Conservation (phyloP, 1,140 invertebrate species). For the Leptonema lineaticorne region DNA sequence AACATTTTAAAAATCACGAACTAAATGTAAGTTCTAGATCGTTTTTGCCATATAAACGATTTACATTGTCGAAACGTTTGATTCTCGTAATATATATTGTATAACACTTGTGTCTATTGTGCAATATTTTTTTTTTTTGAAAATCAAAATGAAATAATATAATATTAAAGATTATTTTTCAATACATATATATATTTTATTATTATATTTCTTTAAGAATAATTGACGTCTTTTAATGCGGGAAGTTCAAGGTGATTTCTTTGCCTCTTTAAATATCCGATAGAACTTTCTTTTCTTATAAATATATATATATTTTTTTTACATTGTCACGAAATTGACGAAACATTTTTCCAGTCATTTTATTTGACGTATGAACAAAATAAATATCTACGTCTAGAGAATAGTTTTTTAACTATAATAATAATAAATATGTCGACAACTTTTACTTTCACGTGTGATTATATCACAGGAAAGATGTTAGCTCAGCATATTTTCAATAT, state of each 20-base stretch:
- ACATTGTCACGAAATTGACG: not conserved
- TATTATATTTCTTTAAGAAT: not conserved
- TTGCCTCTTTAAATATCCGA: not conserved
- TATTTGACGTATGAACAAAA: too few species aligned
- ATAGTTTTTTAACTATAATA: too few species aligned
- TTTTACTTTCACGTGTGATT: not conserved
- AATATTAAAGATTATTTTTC: not conserved
- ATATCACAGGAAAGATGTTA: not conserved
- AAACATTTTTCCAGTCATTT: not conserved
- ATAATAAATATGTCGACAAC: not conserved
- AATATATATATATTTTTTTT: too few species aligned
- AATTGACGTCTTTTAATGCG: not conserved
- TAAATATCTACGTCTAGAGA: too few species aligned
- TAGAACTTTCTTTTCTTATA: not conserved
- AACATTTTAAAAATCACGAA: slow-evolving; percentile 3
- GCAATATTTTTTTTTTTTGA: not conserved
- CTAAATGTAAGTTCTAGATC: not conserved
- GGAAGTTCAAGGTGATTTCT: not conserved
- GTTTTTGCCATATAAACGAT: slow-evolving; percentile 4
- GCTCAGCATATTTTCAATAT: not conserved
- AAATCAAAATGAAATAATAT: not conserved
- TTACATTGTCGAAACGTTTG: not conserved
- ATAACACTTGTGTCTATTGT: not conserved
- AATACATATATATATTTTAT: not conserved
- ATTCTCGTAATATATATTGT: too few species aligned